Base-by-base conservation (phyloP, 1,140 invertebrate genomes). In the Magallana gigas region DNA sequence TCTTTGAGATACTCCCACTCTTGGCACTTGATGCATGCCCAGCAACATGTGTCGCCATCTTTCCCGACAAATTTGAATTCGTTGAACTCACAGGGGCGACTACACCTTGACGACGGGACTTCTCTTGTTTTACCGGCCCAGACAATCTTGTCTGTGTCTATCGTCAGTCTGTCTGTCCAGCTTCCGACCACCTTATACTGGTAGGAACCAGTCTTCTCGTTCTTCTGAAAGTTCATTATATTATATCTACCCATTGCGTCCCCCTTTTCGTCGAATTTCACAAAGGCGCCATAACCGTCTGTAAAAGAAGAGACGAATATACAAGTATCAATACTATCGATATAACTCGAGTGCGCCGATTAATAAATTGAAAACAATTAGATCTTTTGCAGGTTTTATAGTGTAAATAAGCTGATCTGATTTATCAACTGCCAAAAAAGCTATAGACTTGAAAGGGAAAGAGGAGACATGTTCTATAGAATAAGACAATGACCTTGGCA, bases 41-140 rank as follows among this genome's bases (percentile, higher is more conserved):
- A 94, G 80, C 98, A 99, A 94, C 98, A 99, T 93, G 98, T 98
- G 93, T 98, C 98, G 0, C 98, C 98, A 16, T 89, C 86, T 93
- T 98, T 97, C 23, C 98, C 97, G 94, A 98, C 98, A 94, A 98
- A 97, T 95, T 98, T 99, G 87, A 98, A 97, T 94, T 96, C 95
- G 59, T 96, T 96, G n/a, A 95, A 92, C 56, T 95, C 94, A 91
- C 97, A 97, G 57, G 96, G 95, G 36, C 95, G 94, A 90, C 96
- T 96, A 93, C 97, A 97, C 12, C 96, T 95, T 64, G 96, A 97
- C 94, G 88, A 96, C 95, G 94, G 96, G 76, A 93, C 88, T 9
- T 92, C 91, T 62, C 89, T 85, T 1, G 92, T 92, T 62, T 91
- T 92, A 0, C 93, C 93, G 0, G 93, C 83, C 94, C 94, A 95